Evolutionary conservation across 2,888 invertebrate species (phyloP).

Genomic region (Rapana venosa): DNA sequence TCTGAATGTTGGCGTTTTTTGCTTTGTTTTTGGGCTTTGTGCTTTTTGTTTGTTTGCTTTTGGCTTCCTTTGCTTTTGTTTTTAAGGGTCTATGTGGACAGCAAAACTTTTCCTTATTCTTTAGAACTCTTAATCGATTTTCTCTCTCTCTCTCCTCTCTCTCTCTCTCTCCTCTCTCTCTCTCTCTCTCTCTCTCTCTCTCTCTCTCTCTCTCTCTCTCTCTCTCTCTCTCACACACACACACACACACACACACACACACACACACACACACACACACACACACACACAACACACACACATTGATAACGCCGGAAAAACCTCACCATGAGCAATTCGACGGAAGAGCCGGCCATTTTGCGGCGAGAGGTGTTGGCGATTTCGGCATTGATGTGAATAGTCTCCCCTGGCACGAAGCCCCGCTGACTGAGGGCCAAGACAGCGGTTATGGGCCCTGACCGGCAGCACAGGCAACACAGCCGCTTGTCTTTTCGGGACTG

Average conservation of each 20-base stretch:
- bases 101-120: no score
- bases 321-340: slow-evolving; percentile 87
- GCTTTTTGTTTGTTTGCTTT: no score
- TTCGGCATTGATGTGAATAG: slow-evolving; percentile 90
- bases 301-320: background rate
- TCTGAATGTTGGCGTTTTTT: no score
- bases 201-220: no score
- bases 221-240: slow-evolving; percentile 1
- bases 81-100: no score
- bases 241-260: background rate
- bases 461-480: slow-evolving; percentile 80
- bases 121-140: no score
- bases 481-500: slow-evolving; percentile 84
- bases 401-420: slow-evolving; percentile 96
- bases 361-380: slow-evolving; percentile 91
- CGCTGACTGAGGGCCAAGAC: slow-evolving; percentile 92
- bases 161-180: no score
- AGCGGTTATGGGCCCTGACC: slow-evolving; percentile 91
- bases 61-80: no score
- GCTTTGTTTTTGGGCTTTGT: no score
- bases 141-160: no score
- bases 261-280: slow-evolving; percentile 11
- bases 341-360: slow-evolving; percentile 90
- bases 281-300: background rate
- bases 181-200: no score